phyloP scores from a whole-genome alignment of 1,140 invertebrate species.

The Teleogryllus occipitalis region DNA sequence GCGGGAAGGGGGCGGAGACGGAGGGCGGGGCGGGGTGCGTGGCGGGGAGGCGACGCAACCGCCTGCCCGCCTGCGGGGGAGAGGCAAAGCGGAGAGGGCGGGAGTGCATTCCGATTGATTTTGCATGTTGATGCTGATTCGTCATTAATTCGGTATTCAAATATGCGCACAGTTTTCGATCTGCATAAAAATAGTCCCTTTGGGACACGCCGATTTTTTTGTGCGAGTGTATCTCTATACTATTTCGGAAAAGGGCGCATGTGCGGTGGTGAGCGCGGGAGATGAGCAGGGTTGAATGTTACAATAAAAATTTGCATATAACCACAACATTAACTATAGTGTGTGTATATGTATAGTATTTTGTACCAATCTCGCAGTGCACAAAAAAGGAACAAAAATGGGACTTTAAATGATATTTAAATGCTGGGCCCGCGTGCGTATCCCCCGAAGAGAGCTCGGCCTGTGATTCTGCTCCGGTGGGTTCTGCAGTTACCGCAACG shows the following conservation, averaged over 20 bases:
- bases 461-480: neutral
- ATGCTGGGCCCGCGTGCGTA: neutral
- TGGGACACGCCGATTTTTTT: slow-evolving; percentile 8
- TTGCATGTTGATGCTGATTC: slow-evolving; percentile 15
- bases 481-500: neutral
- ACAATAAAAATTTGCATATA: slow-evolving; percentile 6
- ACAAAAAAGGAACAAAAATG: neutral
- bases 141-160: slow-evolving; percentile 17
- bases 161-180: slow-evolving; percentile 12
- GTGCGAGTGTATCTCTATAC: neutral
- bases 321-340: slow-evolving; percentile 1
- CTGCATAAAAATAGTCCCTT: slow-evolving; percentile 15
- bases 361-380: neutral
- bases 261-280: neutral
- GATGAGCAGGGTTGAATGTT: slow-evolving; percentile 3
- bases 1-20: too few relatives aligned
- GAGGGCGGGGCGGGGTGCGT: too few relatives aligned
- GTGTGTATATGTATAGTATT: slow-evolving; percentile 5
- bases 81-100: neutral
- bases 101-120: slow-evolving; percentile 14
- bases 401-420: slow-evolving; percentile 6
- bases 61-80: too few relatives aligned
- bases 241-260: neutral
- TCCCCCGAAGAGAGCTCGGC: neutral
- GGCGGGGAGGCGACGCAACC: neutral